phyloP scores from a whole-genome alignment of 2,888 invertebrate species.

The Trissolcus japonicus region DNA sequence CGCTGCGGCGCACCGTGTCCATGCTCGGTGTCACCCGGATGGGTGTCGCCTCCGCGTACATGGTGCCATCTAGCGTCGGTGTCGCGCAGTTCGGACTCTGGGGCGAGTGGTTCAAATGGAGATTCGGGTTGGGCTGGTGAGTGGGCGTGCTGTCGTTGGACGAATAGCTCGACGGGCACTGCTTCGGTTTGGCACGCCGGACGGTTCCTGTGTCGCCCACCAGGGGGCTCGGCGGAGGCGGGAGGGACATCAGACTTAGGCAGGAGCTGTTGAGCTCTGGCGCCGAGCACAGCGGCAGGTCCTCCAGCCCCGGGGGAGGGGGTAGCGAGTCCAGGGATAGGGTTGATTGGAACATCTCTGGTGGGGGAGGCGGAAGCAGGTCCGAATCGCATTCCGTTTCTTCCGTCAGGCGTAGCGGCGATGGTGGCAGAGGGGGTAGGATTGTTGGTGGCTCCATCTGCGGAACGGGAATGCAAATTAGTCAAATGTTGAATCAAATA shows the following conservation, averaged over 20 bases:
- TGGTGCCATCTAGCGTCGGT: constrained; percentile 65
- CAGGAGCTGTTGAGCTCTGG: constrained; percentile 83
- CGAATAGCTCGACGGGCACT: constrained; percentile 76
- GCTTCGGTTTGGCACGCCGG: constrained; percentile 75
- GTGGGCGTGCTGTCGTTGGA: constrained; percentile 76
- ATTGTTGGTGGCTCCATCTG: constrained; percentile 78
- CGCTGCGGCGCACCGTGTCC: constrained; percentile 73
- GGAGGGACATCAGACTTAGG: constrained; percentile 83
- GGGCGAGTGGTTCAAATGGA: constrained; percentile 54
- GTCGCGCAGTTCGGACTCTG: constrained; percentile 61
- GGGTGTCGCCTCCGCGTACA: constrained; percentile 67
- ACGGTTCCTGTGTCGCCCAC: constrained; percentile 77
- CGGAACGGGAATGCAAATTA: too few relatives aligned
- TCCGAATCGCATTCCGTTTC: constrained; percentile 78
- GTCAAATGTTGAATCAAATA: too few relatives aligned
- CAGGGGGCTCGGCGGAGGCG: constrained; percentile 84
- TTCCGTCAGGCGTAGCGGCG: constrained; percentile 74
- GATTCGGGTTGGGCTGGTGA: constrained; percentile 61
- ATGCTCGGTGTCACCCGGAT: constrained; percentile 71
- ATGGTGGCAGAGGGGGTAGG: constrained; percentile 77
- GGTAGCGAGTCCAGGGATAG: constrained; percentile 88
- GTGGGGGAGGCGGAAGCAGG: constrained; percentile 85
- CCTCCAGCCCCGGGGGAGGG: constrained; percentile 84
- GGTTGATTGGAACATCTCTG: constrained; percentile 86
- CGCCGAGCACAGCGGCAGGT: constrained; percentile 77